These are phyloP conservation scores for Hemicordylus capensis DNA, from an alignment of 2,113 vertebrate genomes.

Conservation along the genomic window DNA sequence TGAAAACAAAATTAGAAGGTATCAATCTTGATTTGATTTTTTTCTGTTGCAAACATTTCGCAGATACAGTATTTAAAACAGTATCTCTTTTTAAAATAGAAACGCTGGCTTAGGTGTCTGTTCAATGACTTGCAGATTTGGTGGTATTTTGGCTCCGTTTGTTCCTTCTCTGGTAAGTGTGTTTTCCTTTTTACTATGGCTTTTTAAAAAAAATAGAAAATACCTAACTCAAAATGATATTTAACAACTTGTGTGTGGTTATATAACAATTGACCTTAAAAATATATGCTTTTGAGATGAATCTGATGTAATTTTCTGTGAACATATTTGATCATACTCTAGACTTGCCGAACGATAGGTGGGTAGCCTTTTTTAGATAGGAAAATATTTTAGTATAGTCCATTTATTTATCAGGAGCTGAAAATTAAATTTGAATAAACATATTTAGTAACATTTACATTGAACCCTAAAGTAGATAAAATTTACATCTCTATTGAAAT, in stretches of 20 bases:
- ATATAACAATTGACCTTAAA: not conserved
- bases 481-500: not conserved
- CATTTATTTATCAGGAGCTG: not conserved
- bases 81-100: constrained; percentile 69
- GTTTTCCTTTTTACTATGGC: not conserved
- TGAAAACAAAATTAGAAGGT: not conserved
- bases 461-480: not conserved
- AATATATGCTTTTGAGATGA: not conserved
- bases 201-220: not conserved
- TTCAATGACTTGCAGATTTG: constrained; percentile 88
- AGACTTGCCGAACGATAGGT: not conserved
- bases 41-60: not conserved
- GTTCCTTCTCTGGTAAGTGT: constrained; percentile 83
- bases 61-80: not conserved
- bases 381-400: not conserved
- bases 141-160: constrained; percentile 87
- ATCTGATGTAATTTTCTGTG: not conserved
- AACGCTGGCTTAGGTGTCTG: constrained; percentile 89
- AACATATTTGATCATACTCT: not conserved
- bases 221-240: not conserved
- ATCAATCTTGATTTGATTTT: not conserved
- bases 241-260: not conserved
- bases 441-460: not conserved
- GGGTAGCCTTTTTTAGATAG: not conserved
- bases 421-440: not conserved